Conservation (phyloP, 2,113 vertebrate species). For the Speoplatyrhinus poulsoni region DNA sequence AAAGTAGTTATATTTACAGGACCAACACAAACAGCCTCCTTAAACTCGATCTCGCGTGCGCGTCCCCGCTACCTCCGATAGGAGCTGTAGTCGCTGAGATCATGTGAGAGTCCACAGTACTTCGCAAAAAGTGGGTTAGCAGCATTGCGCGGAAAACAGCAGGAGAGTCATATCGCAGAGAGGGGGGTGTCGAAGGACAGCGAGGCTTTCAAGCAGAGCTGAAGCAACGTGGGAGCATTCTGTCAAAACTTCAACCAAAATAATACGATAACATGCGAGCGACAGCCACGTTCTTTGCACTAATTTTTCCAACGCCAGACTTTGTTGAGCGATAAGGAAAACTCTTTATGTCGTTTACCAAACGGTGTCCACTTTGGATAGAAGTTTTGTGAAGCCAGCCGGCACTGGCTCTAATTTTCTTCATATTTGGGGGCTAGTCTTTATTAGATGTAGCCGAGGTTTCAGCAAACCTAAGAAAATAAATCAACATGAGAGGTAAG, state of each 20-base stretch:
- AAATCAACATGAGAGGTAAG: constrained; percentile 77
- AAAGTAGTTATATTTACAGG: background rate
- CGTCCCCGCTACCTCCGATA: constrained; percentile 61
- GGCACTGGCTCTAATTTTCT: constrained; percentile 15
- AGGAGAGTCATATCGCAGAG: constrained; percentile 47
- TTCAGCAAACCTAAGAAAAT: constrained; percentile 12
- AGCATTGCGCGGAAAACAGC: constrained; percentile 73
- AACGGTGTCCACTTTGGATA: constrained; percentile 33
- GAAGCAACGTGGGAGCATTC: constrained; percentile 58
- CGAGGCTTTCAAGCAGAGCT: constrained; percentile 2
- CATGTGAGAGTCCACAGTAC: constrained; percentile 80
- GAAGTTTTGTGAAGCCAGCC: constrained; percentile 40
- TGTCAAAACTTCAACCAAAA: constrained; percentile 49
- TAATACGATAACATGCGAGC: constrained; percentile 48
- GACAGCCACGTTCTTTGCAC: constrained; percentile 31
- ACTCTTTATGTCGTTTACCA: background rate
- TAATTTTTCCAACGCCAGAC: constrained; percentile 44
- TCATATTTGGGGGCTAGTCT: constrained; percentile 9
- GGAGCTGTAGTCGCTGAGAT: constrained; percentile 70
- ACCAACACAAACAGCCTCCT: constrained; percentile 46
- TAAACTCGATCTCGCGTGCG: constrained; percentile 68
- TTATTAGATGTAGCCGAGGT: constrained; percentile 61
- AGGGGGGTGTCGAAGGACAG: constrained; percentile 41
- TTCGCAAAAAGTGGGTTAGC: constrained; percentile 79
- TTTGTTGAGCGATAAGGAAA: constrained; percentile 55